phyloP scores from a whole-genome alignment of 1,140 invertebrate species.

The Carcinoscorpius rotundicauda region DNA sequence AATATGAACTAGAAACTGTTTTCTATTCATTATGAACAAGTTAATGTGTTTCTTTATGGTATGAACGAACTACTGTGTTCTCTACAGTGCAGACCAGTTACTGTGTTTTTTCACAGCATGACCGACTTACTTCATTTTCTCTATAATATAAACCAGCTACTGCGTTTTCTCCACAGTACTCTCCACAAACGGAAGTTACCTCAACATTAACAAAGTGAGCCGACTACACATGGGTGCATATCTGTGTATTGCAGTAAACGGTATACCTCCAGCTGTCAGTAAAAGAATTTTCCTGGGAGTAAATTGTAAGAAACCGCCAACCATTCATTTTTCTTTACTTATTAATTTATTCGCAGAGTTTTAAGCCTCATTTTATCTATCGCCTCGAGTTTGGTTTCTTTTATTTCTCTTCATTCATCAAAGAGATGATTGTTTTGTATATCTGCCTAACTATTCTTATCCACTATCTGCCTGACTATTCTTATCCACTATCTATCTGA shows the following conservation, averaged over 20 bases:
- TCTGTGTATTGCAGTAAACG: slow-evolving; percentile 63
- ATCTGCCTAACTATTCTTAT: slow-evolving; percentile 7
- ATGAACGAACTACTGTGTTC: too few relatives aligned
- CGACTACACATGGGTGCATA: slow-evolving; percentile 85
- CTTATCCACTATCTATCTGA: too few relatives aligned
- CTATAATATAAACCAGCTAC: too few relatives aligned
- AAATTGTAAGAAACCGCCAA: slow-evolving; percentile 52
- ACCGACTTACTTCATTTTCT: too few relatives aligned
- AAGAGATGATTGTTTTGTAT: slow-evolving; percentile 1
- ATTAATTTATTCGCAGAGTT: not conserved
- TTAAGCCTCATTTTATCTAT: not conserved
- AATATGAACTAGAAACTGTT: too few relatives aligned
- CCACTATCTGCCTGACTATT: too few relatives aligned
- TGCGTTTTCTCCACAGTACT: too few relatives aligned
- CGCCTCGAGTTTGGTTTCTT: not conserved
- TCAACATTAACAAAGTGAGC: slow-evolving; percentile 73
- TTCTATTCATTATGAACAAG: too few relatives aligned
- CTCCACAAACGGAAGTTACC: slow-evolving; percentile 10
- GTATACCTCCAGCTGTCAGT: slow-evolving; percentile 61
- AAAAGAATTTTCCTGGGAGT: slow-evolving; percentile 59
- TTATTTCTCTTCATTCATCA: not conserved
- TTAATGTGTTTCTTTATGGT: too few relatives aligned
- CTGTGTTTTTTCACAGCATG: too few relatives aligned
- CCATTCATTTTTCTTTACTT: not conserved
- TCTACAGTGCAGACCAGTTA: too few relatives aligned